These are phyloP conservation scores for Sinonovacula constricta DNA, from an alignment of 1,140 invertebrate genomes.

Conservation along the genomic window DNA sequence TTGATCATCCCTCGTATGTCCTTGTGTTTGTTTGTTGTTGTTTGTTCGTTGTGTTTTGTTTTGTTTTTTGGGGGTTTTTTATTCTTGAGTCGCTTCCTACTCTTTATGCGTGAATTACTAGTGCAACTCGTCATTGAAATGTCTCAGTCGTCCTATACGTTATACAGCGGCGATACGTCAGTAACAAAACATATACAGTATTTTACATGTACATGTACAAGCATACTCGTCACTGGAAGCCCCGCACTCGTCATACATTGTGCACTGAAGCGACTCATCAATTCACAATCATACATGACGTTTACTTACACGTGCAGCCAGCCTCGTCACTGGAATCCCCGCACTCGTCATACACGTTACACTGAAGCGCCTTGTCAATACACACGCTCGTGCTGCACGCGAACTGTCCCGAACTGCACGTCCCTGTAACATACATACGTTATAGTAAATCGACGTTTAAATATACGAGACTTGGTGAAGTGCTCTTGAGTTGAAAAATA, in stretches of 20 bases:
- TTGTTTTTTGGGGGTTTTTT: no score
- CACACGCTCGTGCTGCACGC: constrained; percentile 58
- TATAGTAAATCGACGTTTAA: not conserved
- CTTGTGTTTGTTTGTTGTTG: no score
- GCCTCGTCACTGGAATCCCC: constrained; percentile 59
- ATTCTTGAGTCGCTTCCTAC: no score
- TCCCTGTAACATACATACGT: constrained; percentile 6
- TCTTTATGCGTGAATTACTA: no score
- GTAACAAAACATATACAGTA: not conserved
- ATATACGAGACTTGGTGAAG: not conserved
- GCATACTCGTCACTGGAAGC: not conserved
- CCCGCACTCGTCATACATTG: no score
- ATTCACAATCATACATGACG: no score
- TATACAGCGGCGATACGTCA: not conserved
- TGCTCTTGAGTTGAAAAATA: not conserved
- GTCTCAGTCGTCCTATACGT: not conserved
- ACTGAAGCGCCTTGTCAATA: constrained; percentile 46
- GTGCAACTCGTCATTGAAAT: no score
- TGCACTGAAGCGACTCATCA: no score
- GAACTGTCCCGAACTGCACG: constrained; percentile 32
- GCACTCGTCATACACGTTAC: constrained; percentile 59
- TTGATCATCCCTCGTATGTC: no score
- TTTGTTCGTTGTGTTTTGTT: no score
- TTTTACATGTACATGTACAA: not conserved
- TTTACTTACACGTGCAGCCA: constrained; percentile 46